phyloP scores from a whole-genome alignment of 2,113 vertebrate species.

The Hirundichthys speculiger region DNA sequence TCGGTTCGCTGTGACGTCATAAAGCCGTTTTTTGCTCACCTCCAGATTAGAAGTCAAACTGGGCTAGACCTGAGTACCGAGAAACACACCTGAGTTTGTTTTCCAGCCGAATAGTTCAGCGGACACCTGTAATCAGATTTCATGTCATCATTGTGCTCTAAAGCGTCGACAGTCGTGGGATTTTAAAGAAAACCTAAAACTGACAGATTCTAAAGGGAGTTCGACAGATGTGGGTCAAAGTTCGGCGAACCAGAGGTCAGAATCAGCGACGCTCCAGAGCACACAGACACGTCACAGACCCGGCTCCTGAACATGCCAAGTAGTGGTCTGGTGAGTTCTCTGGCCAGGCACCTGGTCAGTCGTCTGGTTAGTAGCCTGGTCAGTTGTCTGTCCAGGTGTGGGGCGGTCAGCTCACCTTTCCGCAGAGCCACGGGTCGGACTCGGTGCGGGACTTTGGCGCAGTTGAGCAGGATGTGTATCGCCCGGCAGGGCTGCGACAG shows the following conservation, averaged over 20 bases:
- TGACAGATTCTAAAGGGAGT: rapidly evolving
- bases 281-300: background rate
- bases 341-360: conserved; percentile 16
- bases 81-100: background rate
- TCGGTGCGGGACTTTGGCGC: conserved; percentile 68
- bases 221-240: background rate
- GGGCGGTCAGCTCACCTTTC: conserved; percentile 61
- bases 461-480: conserved; percentile 70
- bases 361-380: background rate
- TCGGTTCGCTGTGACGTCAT: background rate
- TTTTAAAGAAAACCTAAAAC: rapidly evolving
- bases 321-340: conserved; percentile 42
- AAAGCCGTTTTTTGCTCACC: background rate
- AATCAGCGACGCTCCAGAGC: no score
- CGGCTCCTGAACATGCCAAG: no score
- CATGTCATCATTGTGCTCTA: background rate
- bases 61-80: no score
- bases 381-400: background rate
- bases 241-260: background rate
- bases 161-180: no score
- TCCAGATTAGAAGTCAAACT: background rate
- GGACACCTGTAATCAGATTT: no score
- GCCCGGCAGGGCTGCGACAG: conserved; percentile 82
- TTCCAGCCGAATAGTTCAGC: background rate
- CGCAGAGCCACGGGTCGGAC: conserved; percentile 71